Evolutionary conservation across 2,113 vertebrate species (phyloP).

Genomic region (Danionella cerebrum): DNA sequence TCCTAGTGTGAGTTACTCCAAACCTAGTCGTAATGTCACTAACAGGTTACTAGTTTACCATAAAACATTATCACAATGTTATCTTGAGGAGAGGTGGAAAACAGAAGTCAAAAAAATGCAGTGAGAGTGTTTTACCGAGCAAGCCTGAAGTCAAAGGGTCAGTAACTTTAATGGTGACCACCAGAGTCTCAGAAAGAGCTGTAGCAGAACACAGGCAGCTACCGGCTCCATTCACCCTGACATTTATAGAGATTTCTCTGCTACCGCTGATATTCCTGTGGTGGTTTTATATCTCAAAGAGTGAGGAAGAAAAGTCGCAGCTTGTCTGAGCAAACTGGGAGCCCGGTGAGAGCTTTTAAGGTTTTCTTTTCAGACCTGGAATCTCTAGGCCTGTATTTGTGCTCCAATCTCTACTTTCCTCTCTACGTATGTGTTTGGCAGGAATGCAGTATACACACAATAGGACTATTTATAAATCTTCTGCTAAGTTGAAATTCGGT

Average conservation of each 20-base stretch:
- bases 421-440: too few species aligned
- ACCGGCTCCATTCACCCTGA: background rate
- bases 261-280: slow-evolving; percentile 18
- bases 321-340: background rate
- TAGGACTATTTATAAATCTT: too few species aligned
- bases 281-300: slow-evolving; percentile 34
- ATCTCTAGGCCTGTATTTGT: slow-evolving; percentile 7
- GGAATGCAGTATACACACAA: too few species aligned
- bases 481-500: too few species aligned
- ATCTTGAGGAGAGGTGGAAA: background rate
- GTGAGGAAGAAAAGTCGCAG: slow-evolving; percentile 15
- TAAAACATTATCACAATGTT: background rate
- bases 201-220: background rate
- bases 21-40: too few species aligned
- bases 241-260: slow-evolving; percentile 26
- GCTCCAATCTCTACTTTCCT: slow-evolving; percentile 5
- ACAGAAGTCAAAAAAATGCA: background rate
- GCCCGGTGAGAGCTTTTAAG: slow-evolving; percentile 36
- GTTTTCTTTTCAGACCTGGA: slow-evolving; percentile 27
- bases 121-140: background rate
- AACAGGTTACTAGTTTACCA: too few species aligned
- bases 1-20: too few species aligned
- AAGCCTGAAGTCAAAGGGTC: background rate
- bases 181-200: background rate
- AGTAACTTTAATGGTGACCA: background rate